Conservation (phyloP, 2,797 vertebrate species). For the Oceanodroma leucorhoa region DNA sequence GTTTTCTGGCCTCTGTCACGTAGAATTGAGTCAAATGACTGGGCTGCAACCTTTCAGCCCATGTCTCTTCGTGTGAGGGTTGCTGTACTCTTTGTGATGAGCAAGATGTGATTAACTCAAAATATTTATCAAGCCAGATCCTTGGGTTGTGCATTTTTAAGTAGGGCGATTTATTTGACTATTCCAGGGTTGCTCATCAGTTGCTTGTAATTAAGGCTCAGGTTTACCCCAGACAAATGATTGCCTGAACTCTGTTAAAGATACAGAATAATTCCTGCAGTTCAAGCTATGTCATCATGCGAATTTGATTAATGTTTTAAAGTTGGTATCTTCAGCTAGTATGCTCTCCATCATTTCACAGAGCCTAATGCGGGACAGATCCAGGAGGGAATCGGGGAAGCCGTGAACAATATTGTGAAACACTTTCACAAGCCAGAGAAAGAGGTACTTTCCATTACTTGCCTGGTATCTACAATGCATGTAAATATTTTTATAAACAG, state of each 20-base stretch:
- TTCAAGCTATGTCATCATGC: neutral
- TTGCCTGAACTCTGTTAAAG: neutral
- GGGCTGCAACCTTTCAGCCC: neutral
- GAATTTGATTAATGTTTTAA: neutral
- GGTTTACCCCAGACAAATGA: neutral
- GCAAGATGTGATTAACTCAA: neutral
- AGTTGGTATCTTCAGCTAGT: neutral
- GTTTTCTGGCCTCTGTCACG: neutral
- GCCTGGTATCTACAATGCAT: neutral
- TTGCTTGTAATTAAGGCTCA: neutral
- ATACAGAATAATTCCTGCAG: neutral
- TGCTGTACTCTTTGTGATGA: neutral
- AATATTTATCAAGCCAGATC: neutral
- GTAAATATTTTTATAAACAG: neutral
- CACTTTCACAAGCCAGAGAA: constrained; percentile 98
- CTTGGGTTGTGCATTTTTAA: neutral
- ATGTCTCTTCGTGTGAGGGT: neutral
- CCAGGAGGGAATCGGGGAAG: constrained; percentile 95
- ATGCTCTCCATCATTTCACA: constrained; percentile 67
- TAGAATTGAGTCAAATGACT: neutral
- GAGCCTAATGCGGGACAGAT: constrained; percentile 90
- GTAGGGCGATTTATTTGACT: neutral
- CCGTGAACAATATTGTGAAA: constrained; percentile 96
- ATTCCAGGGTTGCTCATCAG: neutral
- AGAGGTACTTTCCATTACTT: constrained; percentile 81